Evolutionary conservation across 92 coral and sea anemone genomes (phyloP), one percentile per base, ranked within the genome.

Genomic region (Pocillopora grandis): DNA sequence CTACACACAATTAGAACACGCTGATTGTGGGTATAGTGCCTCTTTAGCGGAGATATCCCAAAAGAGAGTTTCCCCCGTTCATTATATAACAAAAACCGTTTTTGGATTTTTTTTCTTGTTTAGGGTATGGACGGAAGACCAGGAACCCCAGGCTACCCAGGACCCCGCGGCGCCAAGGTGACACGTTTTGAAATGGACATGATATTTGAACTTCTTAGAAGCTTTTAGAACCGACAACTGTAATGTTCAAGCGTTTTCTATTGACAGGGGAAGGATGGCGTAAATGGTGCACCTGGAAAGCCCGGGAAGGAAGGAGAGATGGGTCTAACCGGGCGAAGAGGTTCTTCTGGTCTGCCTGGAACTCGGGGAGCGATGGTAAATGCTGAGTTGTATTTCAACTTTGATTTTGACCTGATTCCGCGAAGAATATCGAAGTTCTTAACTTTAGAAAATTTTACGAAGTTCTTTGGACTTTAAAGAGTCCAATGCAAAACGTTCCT

Each of bases 81-180:
- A 13, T 14, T 70, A 0, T 36, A 15, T 9, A 20, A 9, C 31
- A 66, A 37, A 59, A 59, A 12, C 62, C 15, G 49, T 10, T 7
- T 69, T 18, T 61, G 1, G 3, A 2, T 48, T 2, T 37, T 48
- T 17, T 17, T 8, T n/a, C n/a, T 61, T 10, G 14, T 69, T 62
- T 11, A 82, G 86, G 86, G 86, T 3, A 21, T 72, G 2, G 86
- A 82, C 11, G 86, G 86, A 48, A 82, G 86, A 62, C 73, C 86
- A 62, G 86, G 86, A 1, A 49, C 70, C 2, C 78, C 1, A 12
- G 86, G 86, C 49, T 82, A 82, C 16, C 79, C 79, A 62, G 86
- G 86, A 12, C 65, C n/a, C 9, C 79, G 73, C 18, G 86, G 86
- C 27, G 72, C 86, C 16, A 82, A 82, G 86, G 86, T 82, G 27